phyloP scores from a whole-genome alignment of 2,113 vertebrate genomes.

The Lamprotornis superbus region DNA sequence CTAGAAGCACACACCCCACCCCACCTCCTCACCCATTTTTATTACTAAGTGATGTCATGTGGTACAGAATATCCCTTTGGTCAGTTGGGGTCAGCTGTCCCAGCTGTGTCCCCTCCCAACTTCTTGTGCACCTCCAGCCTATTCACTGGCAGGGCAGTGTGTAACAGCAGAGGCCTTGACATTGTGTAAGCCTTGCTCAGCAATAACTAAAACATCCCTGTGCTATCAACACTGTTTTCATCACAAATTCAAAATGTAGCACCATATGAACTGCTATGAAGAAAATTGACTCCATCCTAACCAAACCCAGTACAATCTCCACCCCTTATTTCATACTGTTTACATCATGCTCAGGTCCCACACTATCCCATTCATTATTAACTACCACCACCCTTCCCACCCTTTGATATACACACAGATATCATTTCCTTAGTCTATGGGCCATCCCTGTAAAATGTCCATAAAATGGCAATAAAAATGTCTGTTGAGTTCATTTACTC shows the following conservation, averaged over 20 bases:
- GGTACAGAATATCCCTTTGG: not conserved
- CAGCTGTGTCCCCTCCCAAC: not conserved
- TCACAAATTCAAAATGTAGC: not conserved
- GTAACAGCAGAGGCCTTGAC: not conserved
- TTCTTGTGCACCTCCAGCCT: not conserved
- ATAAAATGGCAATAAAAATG: not conserved
- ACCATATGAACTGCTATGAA: not conserved
- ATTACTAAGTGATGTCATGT: not conserved
- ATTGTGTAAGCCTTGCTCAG: no score
- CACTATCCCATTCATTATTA: not conserved
- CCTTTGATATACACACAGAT: not conserved
- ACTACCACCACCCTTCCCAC: not conserved
- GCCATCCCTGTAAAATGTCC: not conserved
- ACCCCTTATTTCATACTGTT: not conserved
- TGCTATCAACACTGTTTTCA: no score
- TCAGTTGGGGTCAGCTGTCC: not conserved
- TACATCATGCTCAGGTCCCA: not conserved
- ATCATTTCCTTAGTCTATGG: not conserved
- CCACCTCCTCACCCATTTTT: not conserved
- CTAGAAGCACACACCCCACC: not conserved
- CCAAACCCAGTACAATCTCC: not conserved
- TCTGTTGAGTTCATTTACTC: not conserved
- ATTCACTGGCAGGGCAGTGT: not conserved
- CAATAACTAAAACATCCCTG: no score
- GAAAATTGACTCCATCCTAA: not conserved